These are phyloP conservation scores for Paratrypauchen microcephalus DNA, from an alignment of 2,797 vertebrate genomes.

Conservation along the genomic window DNA sequence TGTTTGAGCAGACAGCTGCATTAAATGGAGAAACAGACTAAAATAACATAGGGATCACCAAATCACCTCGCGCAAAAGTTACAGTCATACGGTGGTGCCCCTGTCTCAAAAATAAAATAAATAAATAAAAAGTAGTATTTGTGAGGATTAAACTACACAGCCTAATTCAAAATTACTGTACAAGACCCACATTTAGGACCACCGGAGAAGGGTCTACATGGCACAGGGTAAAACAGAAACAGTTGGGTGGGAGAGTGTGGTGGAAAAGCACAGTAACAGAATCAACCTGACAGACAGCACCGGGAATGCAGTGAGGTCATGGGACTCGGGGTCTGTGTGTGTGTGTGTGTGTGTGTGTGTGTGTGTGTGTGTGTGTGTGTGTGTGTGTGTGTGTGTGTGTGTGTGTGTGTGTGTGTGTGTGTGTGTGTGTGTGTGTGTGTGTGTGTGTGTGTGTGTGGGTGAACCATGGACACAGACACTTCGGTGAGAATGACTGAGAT, in stretches of 20 bases:
- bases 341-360: conserved; percentile 19
- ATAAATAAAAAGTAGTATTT: background rate
- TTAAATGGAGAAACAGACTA: no score
- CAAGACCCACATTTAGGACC: conserved; percentile 34
- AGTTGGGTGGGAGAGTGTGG: conserved; percentile 28
- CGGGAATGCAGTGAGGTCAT: conserved; percentile 75
- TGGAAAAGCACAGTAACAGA: conserved; percentile 75
- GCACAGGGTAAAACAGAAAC: conserved; percentile 35
- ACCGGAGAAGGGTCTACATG: conserved; percentile 31
- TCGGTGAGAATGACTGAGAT: conserved; percentile 63
- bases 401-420: conserved; percentile 21
- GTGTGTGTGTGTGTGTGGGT: conserved; percentile 37
- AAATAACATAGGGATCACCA: no score
- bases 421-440: conserved; percentile 11
- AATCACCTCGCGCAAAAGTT: background rate
- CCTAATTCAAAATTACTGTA: background rate
- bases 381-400: conserved; percentile 40
- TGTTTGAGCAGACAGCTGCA: no score
- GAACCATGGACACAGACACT: conserved; percentile 67
- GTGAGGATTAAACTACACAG: background rate
- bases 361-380: conserved; percentile 15
- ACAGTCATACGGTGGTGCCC: background rate
- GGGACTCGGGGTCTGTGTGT: conserved; percentile 54
- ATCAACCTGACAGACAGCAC: conserved; percentile 71
- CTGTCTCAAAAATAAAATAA: no score